These are phyloP conservation scores for Zoanthus gigantus DNA, from an alignment of 92 coral and sea anemone genomes.

Conservation along the genomic window DNA sequence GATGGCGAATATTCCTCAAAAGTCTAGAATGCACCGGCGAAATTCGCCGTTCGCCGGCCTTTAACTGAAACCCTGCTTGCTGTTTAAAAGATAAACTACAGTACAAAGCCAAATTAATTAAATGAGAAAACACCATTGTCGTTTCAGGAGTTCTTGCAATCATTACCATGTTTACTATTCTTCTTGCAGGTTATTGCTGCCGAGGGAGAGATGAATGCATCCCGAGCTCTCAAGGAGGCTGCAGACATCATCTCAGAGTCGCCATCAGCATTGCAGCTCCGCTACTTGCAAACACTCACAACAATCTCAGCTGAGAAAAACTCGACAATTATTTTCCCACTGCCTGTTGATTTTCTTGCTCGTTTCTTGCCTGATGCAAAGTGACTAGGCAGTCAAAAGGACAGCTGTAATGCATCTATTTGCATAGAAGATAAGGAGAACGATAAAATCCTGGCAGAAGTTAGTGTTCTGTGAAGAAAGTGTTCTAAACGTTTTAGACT, in stretches of 20 bases:
- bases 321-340: constrained; percentile 92
- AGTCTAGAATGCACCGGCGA: no score
- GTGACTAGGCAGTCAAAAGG: constrained; percentile 51
- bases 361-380: constrained; percentile 74
- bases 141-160: no score
- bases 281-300: constrained; percentile 90
- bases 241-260: constrained; percentile 92
- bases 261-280: constrained; percentile 90
- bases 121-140: no score
- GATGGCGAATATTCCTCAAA: no score
- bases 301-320: constrained; percentile 95
- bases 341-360: constrained; percentile 82
- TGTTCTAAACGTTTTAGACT: background rate
- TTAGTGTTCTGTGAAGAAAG: constrained; percentile 41
- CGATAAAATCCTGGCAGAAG: constrained; percentile 30
- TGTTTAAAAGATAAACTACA: no score
- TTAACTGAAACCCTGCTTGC: no score
- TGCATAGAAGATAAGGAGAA: background rate
- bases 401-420: background rate
- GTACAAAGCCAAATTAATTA: no score
- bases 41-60: no score
- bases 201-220: constrained; percentile 96
- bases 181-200: constrained; percentile 86
- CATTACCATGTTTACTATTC: no score
- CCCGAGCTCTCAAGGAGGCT: constrained; percentile 94